These are phyloP conservation scores for Sebastes wilsoni DNA, from an alignment of 2,797 vertebrate species.

Conservation along the genomic window DNA sequence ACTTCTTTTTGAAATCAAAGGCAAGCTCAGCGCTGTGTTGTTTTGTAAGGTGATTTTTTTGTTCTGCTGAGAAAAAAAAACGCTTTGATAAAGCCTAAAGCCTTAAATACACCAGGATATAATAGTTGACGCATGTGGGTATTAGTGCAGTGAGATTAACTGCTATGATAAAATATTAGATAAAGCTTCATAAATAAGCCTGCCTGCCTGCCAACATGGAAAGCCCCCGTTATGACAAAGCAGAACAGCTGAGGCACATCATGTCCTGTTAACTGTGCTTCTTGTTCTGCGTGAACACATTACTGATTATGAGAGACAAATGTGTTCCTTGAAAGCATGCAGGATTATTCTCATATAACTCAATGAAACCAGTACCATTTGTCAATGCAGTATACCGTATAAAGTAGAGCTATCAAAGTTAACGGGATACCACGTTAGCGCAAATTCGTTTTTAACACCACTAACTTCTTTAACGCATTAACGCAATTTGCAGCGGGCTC, in stretches of 20 bases:
- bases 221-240: constrained; percentile 22
- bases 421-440: no score
- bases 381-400: background rate
- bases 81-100: constrained; percentile 21
- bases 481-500: no score
- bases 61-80: background rate
- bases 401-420: no score
- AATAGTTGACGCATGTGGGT: constrained; percentile 42
- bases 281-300: constrained; percentile 16
- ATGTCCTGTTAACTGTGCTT: constrained; percentile 19
- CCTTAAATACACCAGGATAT: constrained; percentile 39
- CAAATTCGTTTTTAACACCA: no score
- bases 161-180: constrained; percentile 57
- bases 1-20: background rate
- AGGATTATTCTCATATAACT: background rate
- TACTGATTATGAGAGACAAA: constrained; percentile 11
- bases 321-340: constrained; percentile 37
- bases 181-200: constrained; percentile 53
- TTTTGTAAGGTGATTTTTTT: constrained; percentile 7
- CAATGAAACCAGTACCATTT: background rate
- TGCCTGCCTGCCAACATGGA: constrained; percentile 22
- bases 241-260: constrained; percentile 37
- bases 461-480: no score
- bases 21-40: background rate
- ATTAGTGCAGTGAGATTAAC: constrained; percentile 64